Evolutionary conservation across 2,113 vertebrate genomes (phyloP), one percentile per base, ranked within the genome.

Genomic region (Acrocephalus kingi): DNA sequence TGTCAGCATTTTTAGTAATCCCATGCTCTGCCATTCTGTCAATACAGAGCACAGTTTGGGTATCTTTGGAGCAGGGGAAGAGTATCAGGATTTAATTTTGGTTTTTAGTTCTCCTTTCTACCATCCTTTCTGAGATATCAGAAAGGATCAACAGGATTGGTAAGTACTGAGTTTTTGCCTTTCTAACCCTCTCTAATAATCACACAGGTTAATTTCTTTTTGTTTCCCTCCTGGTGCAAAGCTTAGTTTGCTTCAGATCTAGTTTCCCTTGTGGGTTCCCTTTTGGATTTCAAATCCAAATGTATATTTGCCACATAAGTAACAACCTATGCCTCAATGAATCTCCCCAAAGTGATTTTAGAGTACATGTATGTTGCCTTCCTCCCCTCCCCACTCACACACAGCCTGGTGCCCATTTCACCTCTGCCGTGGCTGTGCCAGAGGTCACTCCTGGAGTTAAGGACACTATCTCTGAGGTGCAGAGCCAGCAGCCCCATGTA

Each of bases 301-400:
- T 2, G 33, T 19, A 14, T 9, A 9, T 33, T 35, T 28, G 17
- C 31, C 12, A 1, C 0, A 1, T 0, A 11, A 43, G 6, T 5
- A 67, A 52, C 27, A 10, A n/a, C 7, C 22, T 17, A 2, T 2
- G 20, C 13, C 12, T 8, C 14, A 27, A 17, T 1, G 6, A 48
- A 35, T 15, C 13, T 80, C 39, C 15, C 2, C 7, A 0, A 3
- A 2, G 17, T 1, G 25, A n/a, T 67, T 78, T 59, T 15, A 24
- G 3, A 27, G 39, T 1, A 49, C 0, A 0, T 0, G 0, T 1
- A 3, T 0, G 5, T 27, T 15, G 28, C 11, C 48, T 31, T 9
- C 12, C n/a, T 76, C 72, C 63, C 10, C 39, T 35, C 27, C 30
- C 30, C 6, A 2, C 9, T 49, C n/a, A 6, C 10, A 2, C 37